Percentiles rank a stretch among this genome's conserved stretches.
Evolutionary conservation across 2,797 vertebrate species (phyloP).

Genomic region (Hyperoplus immaculatus): DNA sequence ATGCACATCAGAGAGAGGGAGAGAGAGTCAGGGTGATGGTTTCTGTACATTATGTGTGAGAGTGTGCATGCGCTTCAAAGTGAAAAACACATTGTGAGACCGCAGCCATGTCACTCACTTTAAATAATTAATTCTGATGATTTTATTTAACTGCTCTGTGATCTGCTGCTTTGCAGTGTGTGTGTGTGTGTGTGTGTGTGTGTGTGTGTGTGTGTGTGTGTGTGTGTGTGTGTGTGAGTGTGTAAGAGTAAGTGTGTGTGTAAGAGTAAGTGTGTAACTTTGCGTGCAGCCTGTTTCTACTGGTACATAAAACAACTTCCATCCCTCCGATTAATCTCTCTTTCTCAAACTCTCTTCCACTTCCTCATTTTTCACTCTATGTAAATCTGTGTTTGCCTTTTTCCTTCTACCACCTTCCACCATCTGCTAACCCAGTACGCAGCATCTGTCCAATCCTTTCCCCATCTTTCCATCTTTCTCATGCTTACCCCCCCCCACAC

Average conservation of each 20-base stretch:
- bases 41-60: conserved; percentile 52
- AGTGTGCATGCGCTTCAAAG: conserved; percentile 51
- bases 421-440: conserved; percentile 55
- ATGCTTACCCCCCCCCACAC: conserved; percentile 9
- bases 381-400: neutral
- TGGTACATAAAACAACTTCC: neutral
- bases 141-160: conserved; percentile 58
- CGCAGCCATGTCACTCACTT: conserved; percentile 40
- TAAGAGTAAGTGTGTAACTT: conserved; percentile 14
- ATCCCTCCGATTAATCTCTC: neutral
- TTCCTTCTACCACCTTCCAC: conserved; percentile 23
- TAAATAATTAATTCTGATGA: conserved; percentile 61
- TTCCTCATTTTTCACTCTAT: conserved; percentile 18
- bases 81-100: conserved; percentile 30
- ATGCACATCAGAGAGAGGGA: conserved; percentile 43
- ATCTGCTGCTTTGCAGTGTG: conserved; percentile 30
- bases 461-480: conserved; percentile 30
- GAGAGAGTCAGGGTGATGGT: conserved; percentile 6
- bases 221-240: neutral
- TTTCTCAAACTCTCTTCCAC: neutral
- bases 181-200: neutral
- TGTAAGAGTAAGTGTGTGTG: neutral
- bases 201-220: conserved; percentile 1
- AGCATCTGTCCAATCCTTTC: conserved; percentile 43
- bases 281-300: neutral